Percentiles rank a stretch among this genome's conserved stretches.
Evolutionary conservation across 2,113 vertebrate species (phyloP).

Genomic region (Sinocyclocheilus rhinocerous): DNA sequence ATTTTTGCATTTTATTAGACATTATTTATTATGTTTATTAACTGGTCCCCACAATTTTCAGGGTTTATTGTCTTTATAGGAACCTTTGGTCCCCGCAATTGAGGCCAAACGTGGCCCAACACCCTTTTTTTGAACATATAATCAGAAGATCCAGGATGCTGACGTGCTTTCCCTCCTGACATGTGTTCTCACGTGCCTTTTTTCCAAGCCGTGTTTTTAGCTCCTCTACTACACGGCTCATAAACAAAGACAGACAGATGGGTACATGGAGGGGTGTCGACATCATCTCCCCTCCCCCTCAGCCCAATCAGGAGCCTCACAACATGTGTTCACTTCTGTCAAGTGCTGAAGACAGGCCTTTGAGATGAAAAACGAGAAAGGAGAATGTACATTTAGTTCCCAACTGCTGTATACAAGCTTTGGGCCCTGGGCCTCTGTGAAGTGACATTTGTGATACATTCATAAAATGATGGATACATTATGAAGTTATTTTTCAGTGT

Average conservation of each 20-base stretch:
- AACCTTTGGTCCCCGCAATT: background rate
- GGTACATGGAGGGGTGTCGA: slow-evolving; percentile 32
- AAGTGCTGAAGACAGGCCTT: background rate
- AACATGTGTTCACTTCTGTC: slow-evolving; percentile 36
- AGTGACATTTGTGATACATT: background rate
- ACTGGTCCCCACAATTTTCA: background rate
- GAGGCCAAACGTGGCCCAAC: background rate
- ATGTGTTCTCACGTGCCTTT: slow-evolving; percentile 16
- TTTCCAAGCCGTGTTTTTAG: slow-evolving; percentile 17
- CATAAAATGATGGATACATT: too few relatives aligned
- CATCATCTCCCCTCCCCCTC: slow-evolving; percentile 5
- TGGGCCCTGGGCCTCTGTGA: too few relatives aligned
- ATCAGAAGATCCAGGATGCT: background rate
- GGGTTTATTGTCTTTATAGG: background rate
- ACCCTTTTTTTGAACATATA: background rate
- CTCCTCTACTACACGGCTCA: background rate
- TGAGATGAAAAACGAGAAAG: slow-evolving; percentile 18
- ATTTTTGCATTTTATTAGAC: background rate
- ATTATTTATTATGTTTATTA: background rate
- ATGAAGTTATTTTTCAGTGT: background rate
- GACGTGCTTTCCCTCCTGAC: background rate
- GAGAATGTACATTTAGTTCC: background rate
- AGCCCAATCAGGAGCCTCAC: slow-evolving; percentile 10
- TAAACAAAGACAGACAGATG: slow-evolving; percentile 41
- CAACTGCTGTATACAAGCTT: background rate